phyloP scores from a whole-genome alignment of 2,113 vertebrate genomes.

The Bos javanicus region DNA sequence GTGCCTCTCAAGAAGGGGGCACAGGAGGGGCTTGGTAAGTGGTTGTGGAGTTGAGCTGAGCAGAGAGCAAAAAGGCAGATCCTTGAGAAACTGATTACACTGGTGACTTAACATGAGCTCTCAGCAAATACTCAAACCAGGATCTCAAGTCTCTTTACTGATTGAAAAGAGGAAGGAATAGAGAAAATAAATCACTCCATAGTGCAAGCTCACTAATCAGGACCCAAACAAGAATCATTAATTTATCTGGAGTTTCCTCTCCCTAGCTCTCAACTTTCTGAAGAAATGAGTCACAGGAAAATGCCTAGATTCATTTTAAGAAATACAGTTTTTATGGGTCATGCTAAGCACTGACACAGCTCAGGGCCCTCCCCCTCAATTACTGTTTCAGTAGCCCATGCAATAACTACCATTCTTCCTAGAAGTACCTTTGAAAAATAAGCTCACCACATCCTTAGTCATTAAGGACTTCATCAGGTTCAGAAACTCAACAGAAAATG shows the following conservation, averaged over 20 bases:
- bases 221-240: constrained; percentile 14
- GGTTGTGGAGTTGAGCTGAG: neutral
- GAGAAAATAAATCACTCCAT: constrained; percentile 1
- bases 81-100: neutral
- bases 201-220: neutral
- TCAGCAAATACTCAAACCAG: neutral
- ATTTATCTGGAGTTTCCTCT: neutral
- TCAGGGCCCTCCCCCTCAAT: neutral
- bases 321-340: neutral
- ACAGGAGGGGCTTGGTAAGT: neutral
- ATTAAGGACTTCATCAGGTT: neutral
- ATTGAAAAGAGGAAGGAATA: neutral
- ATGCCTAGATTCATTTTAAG: neutral
- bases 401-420: neutral
- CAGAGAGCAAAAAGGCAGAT: neutral
- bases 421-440: neutral
- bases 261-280: neutral
- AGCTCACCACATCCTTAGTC: neutral
- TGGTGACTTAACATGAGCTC: neutral
- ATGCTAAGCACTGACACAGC: neutral
- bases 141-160: neutral
- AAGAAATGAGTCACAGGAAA: constrained; percentile 10
- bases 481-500: neutral
- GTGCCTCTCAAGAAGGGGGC: neutral
- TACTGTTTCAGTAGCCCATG: neutral